Conservation (phyloP, 2,888 invertebrate species). For the Arctia plantaginis region DNA sequence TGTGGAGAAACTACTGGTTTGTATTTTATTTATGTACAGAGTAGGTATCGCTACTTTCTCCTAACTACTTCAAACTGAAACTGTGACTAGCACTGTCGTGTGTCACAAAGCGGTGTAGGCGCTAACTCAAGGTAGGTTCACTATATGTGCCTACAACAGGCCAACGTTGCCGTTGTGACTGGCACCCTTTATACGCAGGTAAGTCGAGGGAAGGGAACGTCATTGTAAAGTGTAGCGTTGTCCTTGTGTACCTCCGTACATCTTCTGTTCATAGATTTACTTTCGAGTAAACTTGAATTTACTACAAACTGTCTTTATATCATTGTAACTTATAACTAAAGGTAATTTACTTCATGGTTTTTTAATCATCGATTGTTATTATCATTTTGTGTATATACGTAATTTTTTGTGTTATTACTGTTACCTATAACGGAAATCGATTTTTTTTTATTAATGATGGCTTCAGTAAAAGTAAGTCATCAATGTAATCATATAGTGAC, state of each 20-base stretch:
- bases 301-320: neutral
- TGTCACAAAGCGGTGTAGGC: conserved; percentile 37
- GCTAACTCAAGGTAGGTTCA: conserved; percentile 17
- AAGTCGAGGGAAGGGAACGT: conserved; percentile 31
- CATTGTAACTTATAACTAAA: neutral
- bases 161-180: conserved; percentile 31
- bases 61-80: conserved; percentile 36
- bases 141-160: conserved; percentile 22
- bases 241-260: conserved; percentile 32
- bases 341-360: neutral
- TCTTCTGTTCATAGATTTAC: conserved; percentile 18
- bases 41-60: conserved; percentile 43
- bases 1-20: neutral
- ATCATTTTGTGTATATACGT: too few species aligned
- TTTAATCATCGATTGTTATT: neutral
- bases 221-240: conserved; percentile 18
- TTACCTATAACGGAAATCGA: neutral
- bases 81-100: conserved; percentile 8
- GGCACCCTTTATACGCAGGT: conserved; percentile 25
- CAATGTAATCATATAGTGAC: neutral
- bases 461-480: neutral
- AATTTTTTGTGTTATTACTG: too few species aligned
- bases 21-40: neutral
- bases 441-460: neutral
- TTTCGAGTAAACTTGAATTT: conserved; percentile 8